Base-by-base conservation (phyloP, 2,888 invertebrate genomes). In the Anodontia alba region DNA sequence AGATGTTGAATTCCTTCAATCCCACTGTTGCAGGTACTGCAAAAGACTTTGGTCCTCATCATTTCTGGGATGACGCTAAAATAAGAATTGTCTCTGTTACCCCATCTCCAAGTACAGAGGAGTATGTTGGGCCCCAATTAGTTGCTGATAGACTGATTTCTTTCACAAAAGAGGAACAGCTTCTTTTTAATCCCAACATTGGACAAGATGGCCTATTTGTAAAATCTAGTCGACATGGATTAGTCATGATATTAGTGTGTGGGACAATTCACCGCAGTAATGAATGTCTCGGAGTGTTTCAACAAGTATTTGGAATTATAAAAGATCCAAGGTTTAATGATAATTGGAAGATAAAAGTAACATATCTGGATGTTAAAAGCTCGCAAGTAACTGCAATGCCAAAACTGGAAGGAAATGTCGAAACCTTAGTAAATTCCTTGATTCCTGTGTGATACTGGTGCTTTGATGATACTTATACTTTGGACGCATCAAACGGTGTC, bases 271-370 rank as follows among this genome's bases (percentile, higher is more conserved):
- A 96, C 90, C 93, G 95, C 3, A 92, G 94, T 5, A 93, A 94
- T 71, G 74, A 88, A 38, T 95, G 95, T 85, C 95, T 96, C 0
- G 97, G 96, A 1, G 94, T 96, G 42, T 97, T 96, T 92, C 96
- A 96, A 90, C 96, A 96, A 89, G 94, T 95, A 66, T 96, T 96
- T 94, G 96, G 96, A 1, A 93, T 97, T 54, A 94, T 96, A 31
- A 95, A 96, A 81, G 96, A 96, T 92, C 96, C 96, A 0, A 95
- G 94, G 71, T 93, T 95, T 38, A 95, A 95, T n/a, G 96, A 96
- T 90, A 96, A 96, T 90, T 97, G 96, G 96, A 96, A 96, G 93
- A 95, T 96, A 31, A 96, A 96, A 91, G 95, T 94, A n/a, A 95
- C 95, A 8, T 86, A 87, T 71, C 73, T 92, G 17, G 87, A 87